Conservation (phyloP, 2,888 invertebrate species). For the Cancer borealis region DNA sequence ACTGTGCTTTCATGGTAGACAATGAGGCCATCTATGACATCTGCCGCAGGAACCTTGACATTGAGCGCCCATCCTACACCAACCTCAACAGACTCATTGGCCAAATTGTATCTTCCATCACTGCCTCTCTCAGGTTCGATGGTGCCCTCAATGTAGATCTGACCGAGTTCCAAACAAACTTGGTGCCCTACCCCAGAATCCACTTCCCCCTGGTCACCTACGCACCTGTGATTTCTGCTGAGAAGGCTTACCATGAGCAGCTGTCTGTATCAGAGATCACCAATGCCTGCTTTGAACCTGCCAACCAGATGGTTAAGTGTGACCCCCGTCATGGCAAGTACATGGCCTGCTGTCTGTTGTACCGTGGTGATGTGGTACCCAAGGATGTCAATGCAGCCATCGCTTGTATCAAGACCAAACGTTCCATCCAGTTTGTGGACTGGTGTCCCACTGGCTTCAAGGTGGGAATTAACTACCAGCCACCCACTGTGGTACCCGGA, state of each 20-base stretch:
- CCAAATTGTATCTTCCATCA: slow-evolving; percentile 82
- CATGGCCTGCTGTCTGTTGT: slow-evolving; percentile 81
- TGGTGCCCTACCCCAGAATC: slow-evolving; percentile 83
- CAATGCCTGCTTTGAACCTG: slow-evolving; percentile 81
- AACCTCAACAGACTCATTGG: slow-evolving; percentile 91
- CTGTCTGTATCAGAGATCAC: slow-evolving; percentile 81
- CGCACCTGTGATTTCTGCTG: slow-evolving; percentile 79
- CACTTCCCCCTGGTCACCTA: slow-evolving; percentile 81
- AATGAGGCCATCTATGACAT: slow-evolving; percentile 84
- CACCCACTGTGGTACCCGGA: slow-evolving; percentile 85
- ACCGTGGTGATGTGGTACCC: slow-evolving; percentile 82
- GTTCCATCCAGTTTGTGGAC: slow-evolving; percentile 91
- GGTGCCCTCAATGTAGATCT: slow-evolving; percentile 81
- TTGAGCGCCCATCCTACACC: slow-evolving; percentile 90
- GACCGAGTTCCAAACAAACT: slow-evolving; percentile 80
- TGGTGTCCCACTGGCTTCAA: slow-evolving; percentile 97
- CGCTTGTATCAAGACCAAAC: slow-evolving; percentile 88
- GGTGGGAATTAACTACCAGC: slow-evolving; percentile 88
- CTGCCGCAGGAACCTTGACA: slow-evolving; percentile 87
- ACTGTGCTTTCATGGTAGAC: slow-evolving; percentile 87
- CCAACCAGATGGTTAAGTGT: slow-evolving; percentile 82
- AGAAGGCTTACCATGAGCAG: slow-evolving; percentile 79
- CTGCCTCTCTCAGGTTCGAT: slow-evolving; percentile 78
- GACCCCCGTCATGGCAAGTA: slow-evolving; percentile 80
- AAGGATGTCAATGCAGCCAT: slow-evolving; percentile 84